Base-by-base conservation (phyloP, 2,113 vertebrate genomes). In the Heloderma charlesbogerti region DNA sequence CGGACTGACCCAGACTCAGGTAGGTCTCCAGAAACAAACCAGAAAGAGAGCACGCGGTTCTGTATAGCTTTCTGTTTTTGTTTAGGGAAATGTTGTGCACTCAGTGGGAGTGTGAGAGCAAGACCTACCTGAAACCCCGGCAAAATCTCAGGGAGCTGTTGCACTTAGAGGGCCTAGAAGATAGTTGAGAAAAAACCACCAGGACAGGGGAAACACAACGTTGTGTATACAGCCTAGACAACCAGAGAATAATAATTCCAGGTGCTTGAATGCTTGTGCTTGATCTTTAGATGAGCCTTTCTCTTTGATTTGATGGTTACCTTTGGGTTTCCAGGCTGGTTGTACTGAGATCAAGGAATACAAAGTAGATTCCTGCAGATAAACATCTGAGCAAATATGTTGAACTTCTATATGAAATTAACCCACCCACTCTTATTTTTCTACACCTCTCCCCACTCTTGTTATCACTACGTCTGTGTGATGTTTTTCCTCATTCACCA, bases 1-100 rank as follows among this genome's bases (percentile, higher is more conserved):
- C 87, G 99, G 99, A 95, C 98, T 99, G 93, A 99, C 99, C 43
- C 99, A 99, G 97, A 99, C 99, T 37, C 99, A 99, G 99, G 99
- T 99, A 96, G 93, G 8, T 1, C 63, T 69, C 78, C 54, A 79
- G 72, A 77, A 80, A 60, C 51, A 63, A 87, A 5, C 31, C n/a
- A 31, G 10, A 31, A 45, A 29, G 60, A 48, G 31, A 37, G 71
- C 2, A 4, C 10, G 8, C 15, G 9, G 18, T 51, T 83, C 86
- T 66, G 15, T 51, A 84, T 67, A 34, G 72, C 37, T 45, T 57
- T 71, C 82, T n/a, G 63, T 29, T 27, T 60, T 6, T 79, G 45
- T 85, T 84, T n/a, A 25, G 2, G 57, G n/a, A 71, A 84, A 45
- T 0, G n/a, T n/a, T n/a, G n/a, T n/a, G n/a, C n/a, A n/a, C n/a